These are phyloP conservation scores for Fragum fragum DNA, from an alignment of 2,888 invertebrate species.

Conservation along the genomic window DNA sequence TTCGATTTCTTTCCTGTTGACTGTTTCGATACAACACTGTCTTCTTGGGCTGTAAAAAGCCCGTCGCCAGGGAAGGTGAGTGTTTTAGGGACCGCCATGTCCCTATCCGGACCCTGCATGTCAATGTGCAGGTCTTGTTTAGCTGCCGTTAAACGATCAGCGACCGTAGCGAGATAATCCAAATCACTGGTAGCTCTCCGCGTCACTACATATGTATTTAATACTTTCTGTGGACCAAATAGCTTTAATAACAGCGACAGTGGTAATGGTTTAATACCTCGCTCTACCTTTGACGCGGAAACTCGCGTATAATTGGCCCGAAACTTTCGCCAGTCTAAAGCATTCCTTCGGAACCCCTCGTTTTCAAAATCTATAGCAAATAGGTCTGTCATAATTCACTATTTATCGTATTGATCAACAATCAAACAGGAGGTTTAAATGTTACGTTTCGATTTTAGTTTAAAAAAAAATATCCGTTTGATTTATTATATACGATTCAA, in stretches of 20 bases:
- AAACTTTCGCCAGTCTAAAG: conserved; percentile 68
- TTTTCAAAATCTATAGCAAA: conserved; percentile 60
- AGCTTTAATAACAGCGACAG: conserved; percentile 60
- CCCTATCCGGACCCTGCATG: conserved; percentile 45
- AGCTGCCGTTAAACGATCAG: conserved; percentile 19
- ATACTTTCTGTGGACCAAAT: conserved; percentile 64
- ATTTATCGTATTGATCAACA: conserved; percentile 36
- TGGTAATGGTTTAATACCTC: conserved; percentile 69
- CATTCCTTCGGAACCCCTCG: conserved; percentile 62
- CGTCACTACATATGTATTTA: conserved; percentile 58
- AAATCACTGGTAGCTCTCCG: conserved; percentile 40
- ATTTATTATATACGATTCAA: not conserved
- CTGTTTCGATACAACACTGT: not conserved
- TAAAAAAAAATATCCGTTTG: not conserved
- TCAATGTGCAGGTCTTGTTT: conserved; percentile 23
- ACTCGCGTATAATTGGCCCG: conserved; percentile 59
- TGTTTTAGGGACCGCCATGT: conserved; percentile 47
- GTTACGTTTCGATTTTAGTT: conserved; percentile 11
- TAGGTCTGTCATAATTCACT: conserved; percentile 63
- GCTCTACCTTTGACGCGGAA: conserved; percentile 58
- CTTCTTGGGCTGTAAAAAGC: conserved; percentile 32
- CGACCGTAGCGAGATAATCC: conserved; percentile 36
- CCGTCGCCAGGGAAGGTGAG: conserved; percentile 58
- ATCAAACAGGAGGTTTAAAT: not conserved
- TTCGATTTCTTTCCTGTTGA: not conserved